Base-by-base conservation (phyloP, 2,113 vertebrate genomes). In the Arizona elegans region DNA sequence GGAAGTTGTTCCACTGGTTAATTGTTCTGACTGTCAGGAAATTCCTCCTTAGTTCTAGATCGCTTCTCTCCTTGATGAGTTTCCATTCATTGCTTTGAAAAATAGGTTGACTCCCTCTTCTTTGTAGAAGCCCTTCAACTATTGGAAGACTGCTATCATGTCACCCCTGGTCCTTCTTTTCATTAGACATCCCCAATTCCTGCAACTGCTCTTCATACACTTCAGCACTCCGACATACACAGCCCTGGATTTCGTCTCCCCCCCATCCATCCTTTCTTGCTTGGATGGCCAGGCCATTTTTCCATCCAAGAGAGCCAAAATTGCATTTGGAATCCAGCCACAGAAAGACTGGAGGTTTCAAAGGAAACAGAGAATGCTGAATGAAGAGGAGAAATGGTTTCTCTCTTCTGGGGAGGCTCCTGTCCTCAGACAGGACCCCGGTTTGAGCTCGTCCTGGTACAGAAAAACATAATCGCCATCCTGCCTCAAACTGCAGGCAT, bases 131-230 rank as follows among this genome's bases (percentile, higher is more conserved):
- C 12, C 62, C 62, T 0, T 70, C 0, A n/a, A 2, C n/a, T 15
- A n/a, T 0, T 13, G 4, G 62, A 70, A n/a, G 1, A 0, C 29
- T 70, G 1, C 5, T n/a, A n/a, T n/a, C 62, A 5, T n/a, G 12
- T n/a, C 29, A 0, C 1, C 62, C 62, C 29, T 15, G 0, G 11
- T n/a, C 29, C 62, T 70, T 70, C 62, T 70, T 70, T 65, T 65
- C 62, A 12, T 13, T 70, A n/a, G 5, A n/a, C 65, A n/a, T n/a
- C 29, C 12, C 65, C 29, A n/a, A 0, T n/a, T 70, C 65, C 2
- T n/a, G 29, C 65, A n/a, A n/a, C 62, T 2, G 29, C 15, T n/a
- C 65, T 15, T 70, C 62, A 2, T 59, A 24, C 58, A 59, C 58
- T 59, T 59, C 24, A 62, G 29, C 29, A 5, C 12, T 29, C 65